These are phyloP conservation scores for Gnatocerus cornutus DNA, from an alignment of 2,888 invertebrate species.

Conservation along the genomic window DNA sequence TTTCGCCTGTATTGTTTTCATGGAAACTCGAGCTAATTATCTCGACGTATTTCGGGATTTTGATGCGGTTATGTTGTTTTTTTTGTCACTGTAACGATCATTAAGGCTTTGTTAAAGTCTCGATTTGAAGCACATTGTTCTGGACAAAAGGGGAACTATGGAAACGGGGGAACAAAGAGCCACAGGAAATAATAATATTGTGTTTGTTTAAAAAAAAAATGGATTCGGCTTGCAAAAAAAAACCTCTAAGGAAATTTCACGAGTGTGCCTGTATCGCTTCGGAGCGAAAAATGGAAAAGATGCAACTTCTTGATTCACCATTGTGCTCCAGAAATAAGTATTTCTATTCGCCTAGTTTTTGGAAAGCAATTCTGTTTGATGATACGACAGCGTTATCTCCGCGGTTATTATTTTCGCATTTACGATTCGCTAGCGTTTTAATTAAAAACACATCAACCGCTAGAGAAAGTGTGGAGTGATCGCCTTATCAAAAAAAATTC, in stretches of 20 bases:
- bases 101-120: slow-evolving; percentile 12
- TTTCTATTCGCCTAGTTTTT: not conserved
- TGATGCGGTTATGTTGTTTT: not conserved
- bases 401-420: not conserved
- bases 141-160: slow-evolving; percentile 15
- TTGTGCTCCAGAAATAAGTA: not conserved
- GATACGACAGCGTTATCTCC: not conserved
- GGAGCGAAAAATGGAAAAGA: not conserved
- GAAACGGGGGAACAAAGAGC: slow-evolving; percentile 6
- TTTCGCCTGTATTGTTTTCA: not conserved
- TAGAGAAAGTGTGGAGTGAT: not conserved
- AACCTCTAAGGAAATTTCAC: too few relatives aligned
- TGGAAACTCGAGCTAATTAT: not conserved
- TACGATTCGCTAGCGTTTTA: not conserved
- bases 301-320: too few relatives aligned
- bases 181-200: slow-evolving; percentile 18
- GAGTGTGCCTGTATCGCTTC: not conserved
- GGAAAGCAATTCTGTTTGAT: not conserved
- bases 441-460: not conserved
- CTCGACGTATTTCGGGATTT: slow-evolving; percentile 4
- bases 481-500: not conserved
- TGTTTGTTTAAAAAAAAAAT: slow-evolving; percentile 12
- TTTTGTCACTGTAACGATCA: slow-evolving; percentile 5
- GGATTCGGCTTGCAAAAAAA: not conserved
- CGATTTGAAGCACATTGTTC: slow-evolving; percentile 17